Base-by-base conservation (phyloP, 2,113 vertebrate species). In the Typhlomys cinereus region DNA sequence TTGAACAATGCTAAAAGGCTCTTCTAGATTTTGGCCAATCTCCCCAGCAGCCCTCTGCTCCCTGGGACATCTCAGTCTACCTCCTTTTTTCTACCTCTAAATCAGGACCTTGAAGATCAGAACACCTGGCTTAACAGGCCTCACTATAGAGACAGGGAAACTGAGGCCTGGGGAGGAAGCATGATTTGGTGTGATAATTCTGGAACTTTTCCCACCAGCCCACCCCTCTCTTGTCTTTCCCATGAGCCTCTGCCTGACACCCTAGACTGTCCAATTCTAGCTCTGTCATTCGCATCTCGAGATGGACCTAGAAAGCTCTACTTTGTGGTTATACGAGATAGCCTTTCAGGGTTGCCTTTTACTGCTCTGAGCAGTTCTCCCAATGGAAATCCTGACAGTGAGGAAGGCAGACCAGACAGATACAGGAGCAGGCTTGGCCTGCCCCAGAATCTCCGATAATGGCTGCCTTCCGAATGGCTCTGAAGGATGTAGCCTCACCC, bases 81-180 rank as follows among this genome's bases (percentile, higher is more conserved):
- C 52, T 90, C 74, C 67, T 90, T 62, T 92, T 79, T 70, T 78
- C 67, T 92, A 89, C 85, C 62, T 90, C 89, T 85, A 46, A 89
- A 74, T 85, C 44, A 52, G 9, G 11, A 70, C 39, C 74, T 82
- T 79, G 57, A 64, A 67, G 70, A 52, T 92, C 76, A 91, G 83
- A 92, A 74, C 17, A 36, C 69, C 39, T 71, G 61, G 57, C 12
- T 66, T 61, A 84, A 80, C 10, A 66, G 29, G 52, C 46, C 36
- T 90, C 39, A 41, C 1, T 50, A 15, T 39, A 48, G 52, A 82
- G 50, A 82, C 2, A 4, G 46, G 46, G 41, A 92, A 92, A 89
- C 84, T 50, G 75, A 89, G 61, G 36, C 36, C 18, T 36, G 27
- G 9, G 31, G 29, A 75, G 52, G 46, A 74, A 54, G 48, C 66